Base-by-base conservation (phyloP, 2,888 invertebrate species). In the Ichneumoninae sp. region DNA sequence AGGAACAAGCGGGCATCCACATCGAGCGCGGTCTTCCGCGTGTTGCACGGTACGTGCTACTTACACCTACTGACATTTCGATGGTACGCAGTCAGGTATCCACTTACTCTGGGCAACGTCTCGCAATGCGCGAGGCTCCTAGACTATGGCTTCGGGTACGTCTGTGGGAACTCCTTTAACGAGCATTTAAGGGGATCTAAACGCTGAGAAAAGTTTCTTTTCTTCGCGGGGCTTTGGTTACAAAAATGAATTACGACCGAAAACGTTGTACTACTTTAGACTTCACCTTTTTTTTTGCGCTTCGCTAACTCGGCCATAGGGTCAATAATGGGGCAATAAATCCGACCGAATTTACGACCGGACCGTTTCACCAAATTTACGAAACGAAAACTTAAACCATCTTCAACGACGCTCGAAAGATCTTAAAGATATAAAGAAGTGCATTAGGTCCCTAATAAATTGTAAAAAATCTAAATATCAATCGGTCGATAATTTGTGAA, bases 11-110 rank as follows among this genome's bases (percentile, higher is more conserved):
- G 44, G 60, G 73, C 33, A n/a, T 60, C n/a, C 47, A 30, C 13
- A 13, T 30, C n/a, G 26, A 22, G 16, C n/a, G 0, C 22, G 26
- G 44, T 73, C 73, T 73, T 73, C 73, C 73, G 73, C 60, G 60
- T 60, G 60, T 73, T 73, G 16, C 73, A 40, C 16, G 30, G 54
- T 33, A 57, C 40, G 30, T 26, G 57, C 26, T 73, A 60, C 60
- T 73, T 73, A 44, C 73, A 73, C 57, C 44, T 60, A 44, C 73
- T 73, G 73, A 73, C 73, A 73, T 73, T 73, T 73, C 73, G 73
- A 73, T 44, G 47, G 44, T 73, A 73, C 73, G n/a, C 47, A 36
- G 63, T 16, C 30, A 70, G n/a, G n/a, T 47, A 16, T 65, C 57
- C 57, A 66, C 30, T 26, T 22, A 57, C 57, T 16, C 44, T 4